Conservation (phyloP, 2,888 invertebrate genomes). For the Stenotaenia linearis region DNA sequence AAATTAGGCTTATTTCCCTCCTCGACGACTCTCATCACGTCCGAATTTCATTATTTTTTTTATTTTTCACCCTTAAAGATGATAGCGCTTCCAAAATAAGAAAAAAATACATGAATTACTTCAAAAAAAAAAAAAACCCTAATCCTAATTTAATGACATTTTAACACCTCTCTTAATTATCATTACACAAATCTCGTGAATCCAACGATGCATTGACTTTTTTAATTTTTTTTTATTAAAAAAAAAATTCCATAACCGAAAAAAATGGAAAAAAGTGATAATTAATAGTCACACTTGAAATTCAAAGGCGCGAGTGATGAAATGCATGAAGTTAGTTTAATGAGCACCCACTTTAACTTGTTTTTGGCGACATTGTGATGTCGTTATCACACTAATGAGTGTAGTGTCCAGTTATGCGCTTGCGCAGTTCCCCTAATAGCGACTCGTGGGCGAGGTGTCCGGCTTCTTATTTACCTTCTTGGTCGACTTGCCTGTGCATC, state of each 20-base stretch:
- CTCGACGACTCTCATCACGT: not conserved
- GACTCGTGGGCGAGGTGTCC: constrained; percentile 9
- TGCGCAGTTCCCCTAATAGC: constrained; percentile 11
- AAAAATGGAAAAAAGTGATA: not conserved
- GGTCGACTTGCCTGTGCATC: not conserved
- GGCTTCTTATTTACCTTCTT: constrained; percentile 15
- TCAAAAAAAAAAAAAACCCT: too few species aligned
- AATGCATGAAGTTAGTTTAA: not conserved
- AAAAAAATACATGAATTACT: too few species aligned
- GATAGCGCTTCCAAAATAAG: too few species aligned
- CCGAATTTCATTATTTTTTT: not conserved
- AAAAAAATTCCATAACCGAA: too few species aligned
- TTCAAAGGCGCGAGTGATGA: not conserved
- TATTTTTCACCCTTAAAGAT: not conserved
- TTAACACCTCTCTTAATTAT: too few species aligned
- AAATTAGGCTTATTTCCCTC: not conserved
- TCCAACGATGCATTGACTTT: too few species aligned
- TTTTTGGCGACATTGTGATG: constrained; percentile 15
- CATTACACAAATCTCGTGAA: too few species aligned
- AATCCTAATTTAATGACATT: too few species aligned
- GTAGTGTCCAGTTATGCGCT: constrained; percentile 11
- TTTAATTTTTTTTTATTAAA: too few species aligned
- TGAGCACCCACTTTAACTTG: not conserved
- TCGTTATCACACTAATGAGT: constrained; percentile 15
- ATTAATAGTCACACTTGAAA: not conserved